Conservation (phyloP, 2,888 invertebrate species). For the Andrena marginata region DNA sequence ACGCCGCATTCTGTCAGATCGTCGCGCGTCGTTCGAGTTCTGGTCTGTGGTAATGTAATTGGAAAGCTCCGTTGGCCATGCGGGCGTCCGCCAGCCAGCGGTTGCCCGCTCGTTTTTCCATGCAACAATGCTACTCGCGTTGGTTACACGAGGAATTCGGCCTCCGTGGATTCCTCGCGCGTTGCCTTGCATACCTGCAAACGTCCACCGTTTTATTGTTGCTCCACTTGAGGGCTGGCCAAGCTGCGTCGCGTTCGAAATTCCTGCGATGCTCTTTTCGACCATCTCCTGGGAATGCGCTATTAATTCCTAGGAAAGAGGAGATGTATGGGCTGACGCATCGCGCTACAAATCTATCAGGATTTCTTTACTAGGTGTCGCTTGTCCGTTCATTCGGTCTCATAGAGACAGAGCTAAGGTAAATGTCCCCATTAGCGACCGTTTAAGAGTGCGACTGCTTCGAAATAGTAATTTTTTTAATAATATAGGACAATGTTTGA, state of each 20-base stretch:
- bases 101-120: conserved; percentile 40
- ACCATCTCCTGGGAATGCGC: background rate
- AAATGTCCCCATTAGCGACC: too few relatives aligned
- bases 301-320: background rate
- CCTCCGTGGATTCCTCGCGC: conserved; percentile 34
- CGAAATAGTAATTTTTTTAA: too few relatives aligned
- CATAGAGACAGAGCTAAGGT: conserved; percentile 9
- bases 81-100: conserved; percentile 16
- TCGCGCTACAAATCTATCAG: conserved; percentile 6
- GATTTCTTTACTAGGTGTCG: conserved; percentile 13
- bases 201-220: conserved; percentile 35
- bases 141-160: conserved; percentile 48
- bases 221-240: conserved; percentile 1
- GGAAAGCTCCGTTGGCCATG: conserved; percentile 49
- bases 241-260: background rate
- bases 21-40: conserved; percentile 28
- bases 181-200: conserved; percentile 28
- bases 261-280: background rate
- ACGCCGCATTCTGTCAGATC: conserved; percentile 6
- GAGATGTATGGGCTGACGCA: background rate
- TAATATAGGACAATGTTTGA: too few relatives aligned
- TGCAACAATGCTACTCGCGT: conserved; percentile 27
- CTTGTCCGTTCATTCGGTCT: conserved; percentile 7
- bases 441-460: too few relatives aligned
- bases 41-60: conserved; percentile 58